phyloP scores from a whole-genome alignment of 2,113 vertebrate species.

The Dromas ardeola region DNA sequence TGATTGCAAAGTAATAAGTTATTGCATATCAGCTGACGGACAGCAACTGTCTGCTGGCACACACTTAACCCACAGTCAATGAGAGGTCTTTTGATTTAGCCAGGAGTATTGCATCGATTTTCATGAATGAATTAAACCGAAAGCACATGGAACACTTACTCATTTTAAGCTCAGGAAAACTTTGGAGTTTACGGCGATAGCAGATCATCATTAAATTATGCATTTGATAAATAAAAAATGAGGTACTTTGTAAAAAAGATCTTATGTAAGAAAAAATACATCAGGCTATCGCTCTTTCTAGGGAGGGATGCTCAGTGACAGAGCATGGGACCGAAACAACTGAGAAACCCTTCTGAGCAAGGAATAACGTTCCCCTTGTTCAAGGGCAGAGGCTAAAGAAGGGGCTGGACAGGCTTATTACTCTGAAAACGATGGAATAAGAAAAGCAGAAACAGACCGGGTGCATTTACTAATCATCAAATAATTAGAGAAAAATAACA shows the following conservation, averaged over 20 bases:
- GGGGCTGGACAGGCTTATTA: not conserved
- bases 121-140: not conserved
- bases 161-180: constrained; percentile 9
- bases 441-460: not conserved
- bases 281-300: not conserved
- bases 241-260: not conserved
- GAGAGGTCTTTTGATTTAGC: constrained; percentile 10
- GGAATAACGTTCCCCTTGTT: not conserved
- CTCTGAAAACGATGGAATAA: not conserved
- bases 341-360: not conserved
- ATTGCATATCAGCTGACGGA: not conserved
- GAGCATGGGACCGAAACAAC: not conserved
- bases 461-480: not conserved
- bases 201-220: not conserved
- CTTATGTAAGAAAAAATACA: not conserved
- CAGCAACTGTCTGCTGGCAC: not conserved
- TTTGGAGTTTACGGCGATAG: not conserved
- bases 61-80: not conserved
- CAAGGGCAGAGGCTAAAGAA: not conserved
- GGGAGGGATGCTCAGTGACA: not conserved
- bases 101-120: not conserved
- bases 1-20: not conserved
- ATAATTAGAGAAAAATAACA: not conserved
- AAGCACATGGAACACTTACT: not conserved
- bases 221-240: not conserved